A percentile compares a stretch with the other conserved stretches of the same genome.
Evolutionary conservation across 2,113 vertebrate genomes (phyloP).

Genomic region (Pleuronectes platessa): DNA sequence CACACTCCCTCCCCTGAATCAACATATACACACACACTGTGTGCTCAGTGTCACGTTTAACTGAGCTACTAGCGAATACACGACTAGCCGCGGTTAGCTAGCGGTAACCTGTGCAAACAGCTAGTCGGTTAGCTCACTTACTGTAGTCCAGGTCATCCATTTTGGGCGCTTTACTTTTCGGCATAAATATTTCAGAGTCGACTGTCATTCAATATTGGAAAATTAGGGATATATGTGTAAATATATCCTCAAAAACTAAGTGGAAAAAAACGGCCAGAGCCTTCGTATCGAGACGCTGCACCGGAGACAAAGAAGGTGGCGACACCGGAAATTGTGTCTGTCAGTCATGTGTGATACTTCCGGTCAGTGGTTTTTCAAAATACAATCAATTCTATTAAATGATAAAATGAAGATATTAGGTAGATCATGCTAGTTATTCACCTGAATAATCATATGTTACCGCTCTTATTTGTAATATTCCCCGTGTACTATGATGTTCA

Average conservation of each 20-base stretch:
- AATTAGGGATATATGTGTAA: conserved; percentile 80
- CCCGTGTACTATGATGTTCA: too few relatives aligned
- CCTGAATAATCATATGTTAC: too few relatives aligned
- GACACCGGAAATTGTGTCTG: conserved; percentile 73
- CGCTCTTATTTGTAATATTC: too few relatives aligned
- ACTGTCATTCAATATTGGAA: conserved; percentile 85
- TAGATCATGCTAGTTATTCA: too few relatives aligned
- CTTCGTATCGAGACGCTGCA: conserved; percentile 64
- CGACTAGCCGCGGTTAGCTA: conserved; percentile 60
- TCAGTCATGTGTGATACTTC: conserved; percentile 27
- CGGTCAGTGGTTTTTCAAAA: conserved; percentile 66
- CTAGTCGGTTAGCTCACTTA: conserved; percentile 69
- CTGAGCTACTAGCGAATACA: conserved; percentile 15
- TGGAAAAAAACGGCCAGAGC: conserved; percentile 60
- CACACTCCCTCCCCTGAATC: background rate
- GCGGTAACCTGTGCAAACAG: conserved; percentile 21
- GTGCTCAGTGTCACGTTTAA: conserved; percentile 14
- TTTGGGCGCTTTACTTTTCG: conserved; percentile 88
- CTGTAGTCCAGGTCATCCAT: conserved; percentile 89
- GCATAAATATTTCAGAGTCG: conserved; percentile 87
- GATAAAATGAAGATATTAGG: background rate
- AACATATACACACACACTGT: background rate
- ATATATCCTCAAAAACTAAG: conserved; percentile 79
- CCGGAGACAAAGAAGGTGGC: conserved; percentile 84
- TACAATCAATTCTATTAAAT: background rate